Conservation (phyloP, 2,888 invertebrate species). For the Ferrisia virgata region DNA sequence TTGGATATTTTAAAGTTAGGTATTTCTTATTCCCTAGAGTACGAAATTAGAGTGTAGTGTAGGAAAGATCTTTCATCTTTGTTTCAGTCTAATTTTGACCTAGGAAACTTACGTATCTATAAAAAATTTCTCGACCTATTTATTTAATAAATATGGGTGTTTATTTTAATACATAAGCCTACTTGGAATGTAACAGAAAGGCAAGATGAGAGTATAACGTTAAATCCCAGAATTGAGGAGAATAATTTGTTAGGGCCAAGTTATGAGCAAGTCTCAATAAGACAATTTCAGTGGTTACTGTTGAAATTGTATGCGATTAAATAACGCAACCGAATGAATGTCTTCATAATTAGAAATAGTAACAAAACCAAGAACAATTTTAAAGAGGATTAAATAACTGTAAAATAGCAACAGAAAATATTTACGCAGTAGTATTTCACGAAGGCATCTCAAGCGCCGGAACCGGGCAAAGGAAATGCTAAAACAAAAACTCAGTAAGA, state of each 20-base stretch:
- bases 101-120: neutral
- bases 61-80: neutral
- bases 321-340: neutral
- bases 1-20: neutral
- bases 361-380: conserved; percentile 1
- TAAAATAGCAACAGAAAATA: neutral
- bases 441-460: neutral
- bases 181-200: neutral
- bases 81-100: too few species aligned
- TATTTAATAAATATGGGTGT: neutral
- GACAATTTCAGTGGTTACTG: neutral
- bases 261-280: neutral
- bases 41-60: neutral
- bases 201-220: neutral
- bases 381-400: conserved; percentile 9
- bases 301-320: neutral
- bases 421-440: neutral
- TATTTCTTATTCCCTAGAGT: neutral
- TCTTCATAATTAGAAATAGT: conserved; percentile 5
- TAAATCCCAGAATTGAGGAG: neutral
- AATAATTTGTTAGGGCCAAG: neutral
- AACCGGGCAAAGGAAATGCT: neutral
- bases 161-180: neutral
- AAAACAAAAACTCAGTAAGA: neutral
- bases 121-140: neutral